Evolutionary conservation across 2,797 vertebrate species (phyloP).

Genomic region (Eleutherodactylus coqui): DNA sequence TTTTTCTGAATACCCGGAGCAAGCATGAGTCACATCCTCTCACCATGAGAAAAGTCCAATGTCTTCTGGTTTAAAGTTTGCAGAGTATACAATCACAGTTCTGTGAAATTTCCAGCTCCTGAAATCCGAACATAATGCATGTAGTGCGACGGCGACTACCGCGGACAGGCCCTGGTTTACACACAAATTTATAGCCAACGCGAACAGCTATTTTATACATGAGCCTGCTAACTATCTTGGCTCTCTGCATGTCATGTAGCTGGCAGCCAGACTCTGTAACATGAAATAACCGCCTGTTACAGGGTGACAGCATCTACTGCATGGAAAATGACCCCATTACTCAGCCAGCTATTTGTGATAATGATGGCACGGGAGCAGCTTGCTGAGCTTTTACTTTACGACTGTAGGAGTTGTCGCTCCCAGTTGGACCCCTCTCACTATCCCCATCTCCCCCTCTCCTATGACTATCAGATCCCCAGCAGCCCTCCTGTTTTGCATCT

Average conservation of each 20-base stretch:
- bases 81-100: background rate
- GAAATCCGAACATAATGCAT: background rate
- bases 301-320: slow-evolving; percentile 6
- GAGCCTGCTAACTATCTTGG: slow-evolving; percentile 13
- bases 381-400: slow-evolving; percentile 8
- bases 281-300: background rate
- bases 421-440: background rate
- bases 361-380: background rate
- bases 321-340: slow-evolving; percentile 7
- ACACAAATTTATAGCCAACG: background rate
- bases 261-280: slow-evolving; percentile 1
- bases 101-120: background rate
- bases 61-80: background rate
- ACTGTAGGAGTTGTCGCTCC: slow-evolving; percentile 33
- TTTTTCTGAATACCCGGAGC: no score
- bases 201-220: background rate
- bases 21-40: no score
- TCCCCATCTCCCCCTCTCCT: slow-evolving; percentile 6
- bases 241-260: background rate
- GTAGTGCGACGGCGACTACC: background rate
- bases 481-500: slow-evolving; percentile 55
- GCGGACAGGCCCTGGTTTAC: background rate
- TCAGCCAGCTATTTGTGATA: background rate
- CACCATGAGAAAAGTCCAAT: background rate
- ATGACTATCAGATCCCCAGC: slow-evolving; percentile 49